These are phyloP conservation scores for Watsonalla cultraria DNA, from an alignment of 2,888 invertebrate genomes.

Conservation along the genomic window DNA sequence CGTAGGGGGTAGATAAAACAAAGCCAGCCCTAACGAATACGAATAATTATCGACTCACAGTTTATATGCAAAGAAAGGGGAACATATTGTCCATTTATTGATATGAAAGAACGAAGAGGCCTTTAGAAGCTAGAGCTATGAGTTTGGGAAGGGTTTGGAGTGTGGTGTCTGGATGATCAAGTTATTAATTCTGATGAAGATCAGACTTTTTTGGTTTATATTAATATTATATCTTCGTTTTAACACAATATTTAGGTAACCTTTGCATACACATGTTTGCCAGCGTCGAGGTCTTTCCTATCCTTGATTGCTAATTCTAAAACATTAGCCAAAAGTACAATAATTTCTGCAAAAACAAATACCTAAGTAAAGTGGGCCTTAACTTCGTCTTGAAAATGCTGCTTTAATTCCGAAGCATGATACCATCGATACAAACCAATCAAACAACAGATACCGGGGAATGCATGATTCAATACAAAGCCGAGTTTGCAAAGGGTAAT, in stretches of 20 bases:
- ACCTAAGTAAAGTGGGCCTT: too few species aligned
- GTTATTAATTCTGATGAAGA: background rate
- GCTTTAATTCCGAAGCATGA: background rate
- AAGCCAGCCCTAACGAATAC: constrained; percentile 46
- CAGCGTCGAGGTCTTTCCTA: too few species aligned
- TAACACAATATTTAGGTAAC: too few species aligned
- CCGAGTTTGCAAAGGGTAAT: constrained; percentile 10
- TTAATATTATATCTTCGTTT: too few species aligned
- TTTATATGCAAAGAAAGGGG: constrained; percentile 47
- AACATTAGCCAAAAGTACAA: too few species aligned
- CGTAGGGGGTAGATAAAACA: constrained; percentile 55
- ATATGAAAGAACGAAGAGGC: constrained; percentile 19
- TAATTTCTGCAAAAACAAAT: too few species aligned
- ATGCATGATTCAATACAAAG: constrained; percentile 15
- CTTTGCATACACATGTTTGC: too few species aligned
- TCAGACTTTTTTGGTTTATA: background rate
- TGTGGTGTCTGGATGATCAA: background rate
- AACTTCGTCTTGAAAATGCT: too few species aligned
- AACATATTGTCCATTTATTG: constrained; percentile 58
- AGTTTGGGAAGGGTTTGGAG: background rate
- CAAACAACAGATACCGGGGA: background rate
- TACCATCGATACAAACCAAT: background rate
- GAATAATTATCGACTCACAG: constrained; percentile 65
- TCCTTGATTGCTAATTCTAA: too few species aligned
- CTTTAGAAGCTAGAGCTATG: constrained; percentile 9